phyloP scores from a whole-genome alignment of 2,113 vertebrate genomes.

The Sisor rabdophorus region DNA sequence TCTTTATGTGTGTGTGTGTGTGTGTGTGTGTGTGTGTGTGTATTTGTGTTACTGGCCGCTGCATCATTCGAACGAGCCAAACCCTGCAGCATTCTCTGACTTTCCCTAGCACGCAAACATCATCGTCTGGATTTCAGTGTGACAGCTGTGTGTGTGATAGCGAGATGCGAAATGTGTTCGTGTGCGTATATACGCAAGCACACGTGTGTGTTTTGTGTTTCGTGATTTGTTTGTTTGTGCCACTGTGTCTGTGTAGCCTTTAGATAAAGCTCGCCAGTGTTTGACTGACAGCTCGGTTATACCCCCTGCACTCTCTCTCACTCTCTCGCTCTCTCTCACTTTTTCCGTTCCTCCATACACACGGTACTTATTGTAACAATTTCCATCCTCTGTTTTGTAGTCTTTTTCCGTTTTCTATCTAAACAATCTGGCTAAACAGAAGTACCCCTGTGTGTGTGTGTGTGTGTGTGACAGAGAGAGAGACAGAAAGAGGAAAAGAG shows the following conservation, averaged over 20 bases:
- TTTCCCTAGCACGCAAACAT: constrained; percentile 28
- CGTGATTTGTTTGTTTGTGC: constrained; percentile 25
- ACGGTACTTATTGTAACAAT: constrained; percentile 41
- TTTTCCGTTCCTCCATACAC: background rate
- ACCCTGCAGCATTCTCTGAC: constrained; percentile 25
- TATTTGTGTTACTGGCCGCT: constrained; percentile 51
- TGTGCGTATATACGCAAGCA: background rate
- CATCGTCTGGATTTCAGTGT: constrained; percentile 40
- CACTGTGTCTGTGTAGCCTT: constrained; percentile 26
- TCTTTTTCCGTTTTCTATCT: constrained; percentile 39
- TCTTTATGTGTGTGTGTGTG: constrained; percentile 24
- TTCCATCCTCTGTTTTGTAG: constrained; percentile 33
- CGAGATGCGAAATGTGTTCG: constrained; percentile 11
- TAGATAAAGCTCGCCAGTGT: constrained; percentile 31
- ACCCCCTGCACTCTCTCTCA: constrained; percentile 31
- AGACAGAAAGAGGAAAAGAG: constrained; percentile 2
- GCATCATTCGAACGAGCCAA: constrained; percentile 28
- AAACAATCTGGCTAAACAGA: constrained; percentile 38
- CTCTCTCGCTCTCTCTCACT: constrained; percentile 27
- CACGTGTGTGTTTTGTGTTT: constrained; percentile 23
- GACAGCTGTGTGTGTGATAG: constrained; percentile 30
- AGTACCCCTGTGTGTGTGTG: constrained; percentile 12
- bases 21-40: constrained; percentile 28
- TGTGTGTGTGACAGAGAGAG: background rate
- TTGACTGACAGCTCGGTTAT: constrained; percentile 35